A percentile compares a stretch with the other conserved stretches of the same genome.
Evolutionary conservation across 1,140 invertebrate species (phyloP).

Genomic region (Sitobion miscanthi): DNA sequence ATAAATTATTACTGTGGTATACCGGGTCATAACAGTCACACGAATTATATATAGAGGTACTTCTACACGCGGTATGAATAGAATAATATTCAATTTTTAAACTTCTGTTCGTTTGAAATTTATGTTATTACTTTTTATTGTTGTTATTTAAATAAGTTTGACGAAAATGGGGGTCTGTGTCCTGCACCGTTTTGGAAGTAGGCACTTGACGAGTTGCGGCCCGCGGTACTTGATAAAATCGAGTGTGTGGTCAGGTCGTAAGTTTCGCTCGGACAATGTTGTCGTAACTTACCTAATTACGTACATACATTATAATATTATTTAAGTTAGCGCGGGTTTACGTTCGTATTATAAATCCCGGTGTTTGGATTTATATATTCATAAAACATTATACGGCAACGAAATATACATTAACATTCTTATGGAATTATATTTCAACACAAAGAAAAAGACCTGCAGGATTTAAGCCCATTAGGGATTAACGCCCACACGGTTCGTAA

Average conservation of each 20-base stretch:
- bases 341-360: background rate
- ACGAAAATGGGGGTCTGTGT: background rate
- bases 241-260: background rate
- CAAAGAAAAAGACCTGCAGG: background rate
- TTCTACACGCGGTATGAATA: background rate
- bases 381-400: background rate
- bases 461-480: constrained; percentile 42
- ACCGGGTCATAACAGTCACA: background rate
- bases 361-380: constrained; percentile 13
- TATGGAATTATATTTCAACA: constrained; percentile 37
- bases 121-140: background rate
- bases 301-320: background rate
- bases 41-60: background rate
- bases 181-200: background rate
- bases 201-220: background rate
- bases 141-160: background rate
- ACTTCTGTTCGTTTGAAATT: constrained; percentile 8
- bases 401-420: constrained; percentile 26
- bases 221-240: constrained; percentile 19
- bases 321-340: background rate
- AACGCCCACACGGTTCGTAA: constrained; percentile 33
- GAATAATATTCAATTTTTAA: constrained; percentile 11
- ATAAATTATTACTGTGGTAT: background rate
- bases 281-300: background rate
- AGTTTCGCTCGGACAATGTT: background rate